Evolutionary conservation across 2,888 invertebrate species (phyloP), one percentile per base, ranked within the genome.

Genomic region (Agriopis marginaria): DNA sequence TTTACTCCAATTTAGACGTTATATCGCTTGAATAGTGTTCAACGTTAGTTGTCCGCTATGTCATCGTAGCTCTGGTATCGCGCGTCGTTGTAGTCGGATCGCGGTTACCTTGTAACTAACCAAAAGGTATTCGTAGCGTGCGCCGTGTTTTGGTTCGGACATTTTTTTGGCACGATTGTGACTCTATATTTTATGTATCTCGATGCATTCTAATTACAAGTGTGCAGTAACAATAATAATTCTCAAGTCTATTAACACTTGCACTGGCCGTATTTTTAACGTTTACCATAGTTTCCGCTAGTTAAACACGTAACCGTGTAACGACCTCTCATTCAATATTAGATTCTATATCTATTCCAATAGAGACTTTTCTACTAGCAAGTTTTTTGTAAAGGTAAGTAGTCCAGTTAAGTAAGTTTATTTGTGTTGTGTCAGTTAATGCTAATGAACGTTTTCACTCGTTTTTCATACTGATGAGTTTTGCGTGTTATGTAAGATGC

Each of bases 371-470:
- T 8, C 12, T 7, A 42, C 7, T n/a, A n/a, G 44, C 4, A 42
- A 54, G 58, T 40, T 53, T 23, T 55, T 53, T 32, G 32, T 32
- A 7, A 14, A 47, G 45, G 56, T 56, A 68, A 65, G 49, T 59
- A 55, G 64, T 53, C 39, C 64, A 40, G 60, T 71, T 66, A 66
- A 55, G 53, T 66, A 56, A 70, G 12, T 47, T 47, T 47, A 49
- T 62, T 56, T 68, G 66, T 70, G 66, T 71, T 70, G 70, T 54
- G 58, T 56, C 60, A n/a, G 66, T 60, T 55, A 40, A 70, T 66
- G 56, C 40, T 72, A 70, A 75, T 73, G 40, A 69, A 63, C 56
- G 64, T 71, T 67, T 72, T 69, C 70, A 63, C 74, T 66, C 42
- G 53, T 63, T 66, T 63, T 58, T 63, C 23, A 65, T 53, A 45